Evolutionary conservation across 2,888 invertebrate species (phyloP), one percentile per base, ranked within the genome.

Genomic region (Tetragonisca angustula): DNA sequence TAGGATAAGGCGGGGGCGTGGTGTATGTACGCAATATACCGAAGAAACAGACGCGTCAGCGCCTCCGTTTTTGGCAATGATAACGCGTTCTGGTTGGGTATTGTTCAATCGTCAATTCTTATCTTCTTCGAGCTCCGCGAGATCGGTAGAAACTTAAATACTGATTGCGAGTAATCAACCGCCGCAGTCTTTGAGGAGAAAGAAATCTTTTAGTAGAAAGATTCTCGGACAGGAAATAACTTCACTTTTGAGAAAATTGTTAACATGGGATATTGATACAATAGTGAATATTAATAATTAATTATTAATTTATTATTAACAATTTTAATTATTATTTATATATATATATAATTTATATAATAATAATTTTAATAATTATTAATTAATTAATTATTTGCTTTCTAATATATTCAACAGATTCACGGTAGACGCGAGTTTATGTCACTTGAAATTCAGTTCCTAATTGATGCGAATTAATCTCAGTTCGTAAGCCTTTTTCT

Each of bases 31-130:
- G 80, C 83, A 85, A 89, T 77, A 68, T 24, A 73, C 49, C 70
- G 61, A 73, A 75, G 59, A 80, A 69, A 69, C 67, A 27, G 61
- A 61, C 79, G 78, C 81, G 86, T 86, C 81, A 81, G 81, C 50
- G 81, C 50, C 64, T 84, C 89, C 87, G 76, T 85, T 89, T 90
- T 88, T 85, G 89, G 87, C 78, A 86, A 81, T 68, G 89, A 85
- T 79, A 84, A 84, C 75, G 52, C 67, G 75, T 71, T 72, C 76
- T 78, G 71, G 36, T 54, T 49, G 49, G 15, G 49, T 49, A 76
- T 84, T 75, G 69, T 84, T 84, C 65, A 64, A 76, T 73, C 68
- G 27, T 49, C 5, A 24, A 9, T 15, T 49, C 67, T 84, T 79
- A 76, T 84, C 73, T 59, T 24, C 17, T 36, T n/a, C 27, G 72